Conservation (phyloP, 2,888 invertebrate genomes). For the Tetropium fuscum region DNA sequence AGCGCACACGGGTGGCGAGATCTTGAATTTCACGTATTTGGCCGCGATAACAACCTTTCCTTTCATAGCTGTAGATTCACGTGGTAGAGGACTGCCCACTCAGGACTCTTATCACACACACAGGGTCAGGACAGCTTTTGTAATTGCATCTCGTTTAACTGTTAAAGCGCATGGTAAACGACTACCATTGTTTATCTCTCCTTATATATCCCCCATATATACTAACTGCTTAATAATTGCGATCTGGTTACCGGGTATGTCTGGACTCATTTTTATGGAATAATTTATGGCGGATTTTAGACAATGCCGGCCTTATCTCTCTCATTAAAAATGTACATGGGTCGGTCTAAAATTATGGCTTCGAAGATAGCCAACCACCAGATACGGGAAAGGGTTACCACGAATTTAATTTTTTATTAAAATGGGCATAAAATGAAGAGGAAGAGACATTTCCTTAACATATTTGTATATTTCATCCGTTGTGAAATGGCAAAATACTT, state of each 20-base stretch:
- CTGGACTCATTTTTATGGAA: constrained; percentile 10
- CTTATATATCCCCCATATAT: constrained; percentile 51
- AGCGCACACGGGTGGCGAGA: background rate
- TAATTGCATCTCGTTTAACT: constrained; percentile 54
- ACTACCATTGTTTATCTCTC: constrained; percentile 55
- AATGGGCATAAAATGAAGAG: background rate
- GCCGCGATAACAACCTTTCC: background rate
- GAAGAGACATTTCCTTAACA: too few relatives aligned
- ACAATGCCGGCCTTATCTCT: background rate
- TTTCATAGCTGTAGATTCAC: constrained; percentile 40
- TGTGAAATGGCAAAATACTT: too few relatives aligned
- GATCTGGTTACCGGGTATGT: background rate
- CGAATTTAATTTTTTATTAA: background rate
- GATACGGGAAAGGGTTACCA: background rate
- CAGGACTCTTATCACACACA: constrained; percentile 53
- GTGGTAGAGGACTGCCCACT: constrained; percentile 47
- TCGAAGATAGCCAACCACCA: background rate
- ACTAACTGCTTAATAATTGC: constrained; percentile 54
- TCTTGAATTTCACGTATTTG: background rate
- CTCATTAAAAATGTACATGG: constrained; percentile 2
- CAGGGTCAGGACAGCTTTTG: constrained; percentile 53
- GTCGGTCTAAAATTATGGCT: background rate
- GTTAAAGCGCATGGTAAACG: constrained; percentile 52
- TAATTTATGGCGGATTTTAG: constrained; percentile 7
- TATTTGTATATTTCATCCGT: too few relatives aligned